Percentiles rank a stretch among this genome's conserved stretches.
These are phyloP conservation scores for Dolomedes plantarius DNA, from an alignment of 2,888 invertebrate genomes.

Conservation along the genomic window DNA sequence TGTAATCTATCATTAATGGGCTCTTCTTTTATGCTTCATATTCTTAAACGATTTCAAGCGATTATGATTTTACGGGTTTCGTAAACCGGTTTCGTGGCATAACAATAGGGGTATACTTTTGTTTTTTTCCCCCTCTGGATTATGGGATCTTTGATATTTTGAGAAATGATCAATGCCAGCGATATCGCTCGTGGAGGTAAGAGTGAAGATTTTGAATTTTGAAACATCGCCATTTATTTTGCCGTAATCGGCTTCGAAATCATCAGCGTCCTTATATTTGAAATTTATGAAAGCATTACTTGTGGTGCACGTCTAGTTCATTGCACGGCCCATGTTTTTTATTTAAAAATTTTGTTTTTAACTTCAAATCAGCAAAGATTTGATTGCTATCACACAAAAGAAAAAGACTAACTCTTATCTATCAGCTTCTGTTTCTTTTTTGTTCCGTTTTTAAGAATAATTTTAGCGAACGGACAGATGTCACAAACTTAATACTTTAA, in stretches of 20 bases:
- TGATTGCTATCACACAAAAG: not conserved
- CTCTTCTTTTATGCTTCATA: slow-evolving; percentile 42
- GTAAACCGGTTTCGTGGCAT: not conserved
- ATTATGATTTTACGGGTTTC: slow-evolving; percentile 37
- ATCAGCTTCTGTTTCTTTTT: too few species aligned
- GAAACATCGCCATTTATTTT: not conserved
- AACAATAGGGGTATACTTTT: not conserved
- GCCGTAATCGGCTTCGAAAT: not conserved
- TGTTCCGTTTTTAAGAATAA: too few species aligned
- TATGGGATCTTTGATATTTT: slow-evolving; percentile 10
- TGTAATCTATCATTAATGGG: slow-evolving; percentile 63
- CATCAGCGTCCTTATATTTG: not conserved
- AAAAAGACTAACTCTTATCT: not conserved
- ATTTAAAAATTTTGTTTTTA: too few species aligned
- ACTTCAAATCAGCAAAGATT: not conserved
- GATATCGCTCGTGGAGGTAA: not conserved
- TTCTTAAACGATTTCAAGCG: slow-evolving; percentile 47
- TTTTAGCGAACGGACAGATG: too few species aligned
- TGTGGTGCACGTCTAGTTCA: not conserved
- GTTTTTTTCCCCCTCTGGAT: not conserved
- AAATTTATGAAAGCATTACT: not conserved
- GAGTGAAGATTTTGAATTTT: not conserved
- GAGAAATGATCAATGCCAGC: not conserved
- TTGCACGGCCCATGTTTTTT: not conserved
- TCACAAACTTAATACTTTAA: too few species aligned